A percentile compares a stretch with the other conserved stretches of the same genome.
Evolutionary conservation across 37 sponge, comb jelly and placozoan genomes (phyloP).

Genomic region (Ephydatia muelleri): DNA sequence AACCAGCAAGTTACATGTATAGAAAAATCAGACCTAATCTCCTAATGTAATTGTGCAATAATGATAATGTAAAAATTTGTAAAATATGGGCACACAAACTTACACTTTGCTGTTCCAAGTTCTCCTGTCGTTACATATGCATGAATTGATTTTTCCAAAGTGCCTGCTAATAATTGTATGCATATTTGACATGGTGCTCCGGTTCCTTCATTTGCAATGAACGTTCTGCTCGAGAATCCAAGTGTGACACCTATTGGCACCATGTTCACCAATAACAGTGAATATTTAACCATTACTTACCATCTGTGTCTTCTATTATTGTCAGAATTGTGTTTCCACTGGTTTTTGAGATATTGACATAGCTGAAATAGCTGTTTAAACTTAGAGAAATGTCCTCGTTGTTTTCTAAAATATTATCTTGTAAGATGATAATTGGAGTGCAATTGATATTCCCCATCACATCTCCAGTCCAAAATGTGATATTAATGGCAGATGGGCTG

Average conservation of each 20-base stretch:
- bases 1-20: too few relatives aligned
- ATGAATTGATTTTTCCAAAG: background rate
- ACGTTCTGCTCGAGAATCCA: background rate
- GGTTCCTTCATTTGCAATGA: background rate
- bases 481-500: background rate
- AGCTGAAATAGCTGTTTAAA: background rate
- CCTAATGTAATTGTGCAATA: too few relatives aligned
- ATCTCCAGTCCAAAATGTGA: background rate
- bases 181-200: background rate
- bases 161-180: background rate
- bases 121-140: background rate
- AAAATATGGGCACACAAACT: background rate
- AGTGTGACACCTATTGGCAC: background rate
- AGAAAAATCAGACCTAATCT: too few relatives aligned
- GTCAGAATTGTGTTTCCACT: background rate
- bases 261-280: background rate
- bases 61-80: too few relatives aligned
- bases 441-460: background rate
- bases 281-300: background rate
- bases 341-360: background rate
- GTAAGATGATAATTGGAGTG: background rate
- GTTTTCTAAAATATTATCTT: background rate
- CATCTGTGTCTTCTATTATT: background rate
- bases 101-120: background rate
- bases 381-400: background rate